Conservation (phyloP, 2,797 vertebrate genomes). For the Gymnopithys bicolor region DNA sequence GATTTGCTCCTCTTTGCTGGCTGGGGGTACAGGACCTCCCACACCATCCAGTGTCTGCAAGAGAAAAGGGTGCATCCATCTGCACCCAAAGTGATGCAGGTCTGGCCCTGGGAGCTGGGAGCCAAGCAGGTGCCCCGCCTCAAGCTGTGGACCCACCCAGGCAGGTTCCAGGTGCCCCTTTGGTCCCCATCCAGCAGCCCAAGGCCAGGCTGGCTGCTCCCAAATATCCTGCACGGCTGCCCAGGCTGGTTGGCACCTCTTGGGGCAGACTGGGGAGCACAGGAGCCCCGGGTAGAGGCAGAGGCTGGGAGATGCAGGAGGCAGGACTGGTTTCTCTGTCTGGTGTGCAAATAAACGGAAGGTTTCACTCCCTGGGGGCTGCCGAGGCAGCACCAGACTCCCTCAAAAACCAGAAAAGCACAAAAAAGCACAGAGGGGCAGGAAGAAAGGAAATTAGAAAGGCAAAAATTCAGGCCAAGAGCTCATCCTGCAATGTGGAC, state of each 20-base stretch:
- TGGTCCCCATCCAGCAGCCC: slow-evolving; percentile 40
- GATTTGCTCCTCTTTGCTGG: background rate
- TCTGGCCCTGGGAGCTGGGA: background rate
- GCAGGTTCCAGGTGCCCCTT: background rate
- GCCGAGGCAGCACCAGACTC: background rate
- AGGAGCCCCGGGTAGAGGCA: slow-evolving; percentile 38
- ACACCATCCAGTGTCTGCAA: background rate
- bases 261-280: background rate
- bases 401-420: slow-evolving; percentile 38
- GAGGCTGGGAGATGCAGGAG: slow-evolving; percentile 10
- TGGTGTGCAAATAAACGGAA: slow-evolving; percentile 55
- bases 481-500: slow-evolving; percentile 11
- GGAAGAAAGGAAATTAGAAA: slow-evolving; percentile 57
- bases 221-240: background rate
- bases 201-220: slow-evolving; percentile 47
- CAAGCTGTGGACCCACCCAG: background rate
- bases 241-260: slow-evolving; percentile 37
- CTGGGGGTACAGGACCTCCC: no score
- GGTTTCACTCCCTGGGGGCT: slow-evolving; percentile 42
- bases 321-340: slow-evolving; percentile 68
- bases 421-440: slow-evolving; percentile 1
- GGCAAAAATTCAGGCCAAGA: slow-evolving; percentile 28
- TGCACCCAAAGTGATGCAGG: accelerated
- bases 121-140: background rate
- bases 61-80: background rate